phyloP scores from a whole-genome alignment of 2,113 vertebrate genomes.

The Macheiramphus alcinus region DNA sequence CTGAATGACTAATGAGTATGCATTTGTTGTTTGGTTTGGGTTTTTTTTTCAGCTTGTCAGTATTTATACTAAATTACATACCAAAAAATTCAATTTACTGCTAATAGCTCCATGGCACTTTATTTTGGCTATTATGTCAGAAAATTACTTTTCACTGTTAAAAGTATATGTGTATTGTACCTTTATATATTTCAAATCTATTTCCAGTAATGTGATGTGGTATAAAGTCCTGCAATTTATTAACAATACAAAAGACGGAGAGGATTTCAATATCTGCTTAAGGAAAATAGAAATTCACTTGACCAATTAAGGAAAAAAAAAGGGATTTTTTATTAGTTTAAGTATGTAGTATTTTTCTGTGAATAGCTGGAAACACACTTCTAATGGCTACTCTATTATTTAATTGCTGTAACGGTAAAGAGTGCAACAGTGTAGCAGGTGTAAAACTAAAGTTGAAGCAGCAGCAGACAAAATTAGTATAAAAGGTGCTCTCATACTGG shows the following conservation, averaged over 20 bases:
- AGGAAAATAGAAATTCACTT: background rate
- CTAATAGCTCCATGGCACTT: constrained; percentile 68
- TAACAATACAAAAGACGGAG: constrained; percentile 22
- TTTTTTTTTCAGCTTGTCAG: constrained; percentile 31
- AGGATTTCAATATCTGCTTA: constrained; percentile 37
- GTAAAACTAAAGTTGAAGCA: background rate
- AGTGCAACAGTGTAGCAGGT: background rate
- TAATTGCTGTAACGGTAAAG: background rate
- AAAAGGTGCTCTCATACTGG: background rate
- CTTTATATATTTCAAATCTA: constrained; percentile 40
- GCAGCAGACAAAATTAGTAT: background rate
- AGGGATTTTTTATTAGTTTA: constrained; percentile 1
- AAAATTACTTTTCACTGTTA: constrained; percentile 67
- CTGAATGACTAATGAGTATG: constrained; percentile 65
- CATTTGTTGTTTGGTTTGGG: background rate
- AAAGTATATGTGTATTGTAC: constrained; percentile 38
- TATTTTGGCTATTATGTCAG: constrained; percentile 61
- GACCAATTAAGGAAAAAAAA: background rate
- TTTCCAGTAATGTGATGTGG: constrained; percentile 20
- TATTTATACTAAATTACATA: constrained; percentile 70
- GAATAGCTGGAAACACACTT: background rate
- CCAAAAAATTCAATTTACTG: constrained; percentile 67
- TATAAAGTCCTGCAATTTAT: constrained; percentile 32
- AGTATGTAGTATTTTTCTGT: background rate
- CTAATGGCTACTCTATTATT: background rate